A percentile compares a stretch with the other conserved stretches of the same genome.
Conservation (phyloP, 2,888 invertebrate genomes). For the Escarpia spicata region DNA sequence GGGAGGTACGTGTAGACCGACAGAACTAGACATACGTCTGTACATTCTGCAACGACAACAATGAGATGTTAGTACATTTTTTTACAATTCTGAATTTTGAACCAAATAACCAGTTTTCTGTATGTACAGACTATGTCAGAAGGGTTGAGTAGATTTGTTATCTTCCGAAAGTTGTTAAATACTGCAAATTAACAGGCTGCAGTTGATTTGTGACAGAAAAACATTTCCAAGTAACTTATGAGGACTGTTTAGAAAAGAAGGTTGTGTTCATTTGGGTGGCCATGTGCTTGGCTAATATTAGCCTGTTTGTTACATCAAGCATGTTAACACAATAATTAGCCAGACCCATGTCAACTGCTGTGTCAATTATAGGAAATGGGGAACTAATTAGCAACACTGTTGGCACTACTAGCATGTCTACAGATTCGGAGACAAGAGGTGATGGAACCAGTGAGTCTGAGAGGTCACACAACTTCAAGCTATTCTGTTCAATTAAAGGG, state of each 20-base stretch:
- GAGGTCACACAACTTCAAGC: too few species aligned
- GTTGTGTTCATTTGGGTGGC: not conserved
- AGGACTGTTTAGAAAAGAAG: not conserved
- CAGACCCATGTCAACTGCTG: not conserved
- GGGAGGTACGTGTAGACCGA: constrained; percentile 85
- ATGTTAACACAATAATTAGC: not conserved
- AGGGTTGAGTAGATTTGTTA: too few species aligned
- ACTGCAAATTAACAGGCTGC: not conserved
- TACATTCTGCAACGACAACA: constrained; percentile 73
- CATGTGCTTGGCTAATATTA: not conserved
- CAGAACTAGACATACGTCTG: constrained; percentile 74
- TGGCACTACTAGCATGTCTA: not conserved
- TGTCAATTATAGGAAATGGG: not conserved
- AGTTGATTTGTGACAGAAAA: not conserved
- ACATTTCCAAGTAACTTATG: not conserved
- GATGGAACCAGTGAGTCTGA: too few species aligned
- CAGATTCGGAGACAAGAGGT: too few species aligned
- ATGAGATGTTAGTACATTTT: not conserved
- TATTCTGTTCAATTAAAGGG: too few species aligned
- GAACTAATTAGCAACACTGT: not conserved
- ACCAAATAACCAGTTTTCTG: too few species aligned
- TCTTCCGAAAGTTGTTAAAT: not conserved
- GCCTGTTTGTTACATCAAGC: not conserved
- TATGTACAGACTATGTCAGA: too few species aligned
- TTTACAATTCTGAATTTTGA: too few species aligned